Evolutionary conservation across 37 sponge, comb jelly and placozoan species (phyloP), one percentile per base, ranked within the genome.

Genomic region (Ephydatia muelleri): DNA sequence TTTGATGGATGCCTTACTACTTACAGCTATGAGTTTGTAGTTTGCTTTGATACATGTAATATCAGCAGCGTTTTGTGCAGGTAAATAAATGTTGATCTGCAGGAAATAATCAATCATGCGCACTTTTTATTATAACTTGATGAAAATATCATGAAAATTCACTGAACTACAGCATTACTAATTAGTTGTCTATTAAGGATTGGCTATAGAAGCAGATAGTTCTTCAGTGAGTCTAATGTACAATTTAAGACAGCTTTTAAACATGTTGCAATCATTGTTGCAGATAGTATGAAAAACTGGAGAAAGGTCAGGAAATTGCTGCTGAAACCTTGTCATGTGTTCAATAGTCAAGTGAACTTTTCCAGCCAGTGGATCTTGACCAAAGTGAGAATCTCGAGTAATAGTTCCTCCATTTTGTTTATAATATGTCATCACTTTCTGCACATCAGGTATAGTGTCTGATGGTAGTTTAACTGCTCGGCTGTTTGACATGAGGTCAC

Each of bases 301-400:
- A 57, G 57, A 57, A 57, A 57, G 57, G 57, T 57, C 57, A 57
- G 57, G 57, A 57, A 57, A 57, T 57, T 57, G 57, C 57, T 57
- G 57, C 57, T 57, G 57, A 57, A 57, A 57, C 57, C 57, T 57
- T 57, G 57, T 57, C 57, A 57, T 57, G 57, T 21, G 57, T 57
- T 57, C 57, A 57, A 21, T 57, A 57, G 57, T 57, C 57, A 57
- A 57, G 57, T 57, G 57, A 57, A 57, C 57, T 57, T 57, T 57
- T 57, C 57, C 57, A 57, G 57, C 57, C 57, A 57, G 57, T 57
- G 57, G 57, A 57, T 57, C 57, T 57, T 57, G 57, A 57, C 57
- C 57, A 57, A 57, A 57, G 57, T 57, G 57, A 16, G 57, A 57
- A 57, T 57, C 57, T 21, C 57, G 57, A 11, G 57, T 57, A 57